Percentiles rank a stretch among this genome's conserved stretches.
phyloP scores from a whole-genome alignment of 1,140 invertebrate genomes.

The Drosophila persimilis region DNA sequence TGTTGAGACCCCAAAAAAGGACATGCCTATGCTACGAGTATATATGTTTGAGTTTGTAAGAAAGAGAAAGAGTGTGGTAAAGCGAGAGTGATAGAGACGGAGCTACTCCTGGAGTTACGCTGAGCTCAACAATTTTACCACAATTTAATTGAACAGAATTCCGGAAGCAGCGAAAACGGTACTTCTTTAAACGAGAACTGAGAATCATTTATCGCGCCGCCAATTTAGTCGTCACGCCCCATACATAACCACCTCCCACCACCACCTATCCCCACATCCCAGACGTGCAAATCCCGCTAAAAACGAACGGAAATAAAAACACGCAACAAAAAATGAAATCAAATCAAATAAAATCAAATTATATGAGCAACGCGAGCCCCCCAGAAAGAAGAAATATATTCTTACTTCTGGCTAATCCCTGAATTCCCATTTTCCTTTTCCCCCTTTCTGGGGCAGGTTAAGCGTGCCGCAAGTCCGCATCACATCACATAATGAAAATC shows the following conservation, averaged over 20 bases:
- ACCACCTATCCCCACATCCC: slow-evolving; percentile 10
- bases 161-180: slow-evolving; percentile 36
- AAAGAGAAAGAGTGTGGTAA: not conserved
- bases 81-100: not conserved
- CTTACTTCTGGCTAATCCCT: slow-evolving; percentile 9
- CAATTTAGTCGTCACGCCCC: slow-evolving; percentile 52
- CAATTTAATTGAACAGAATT: slow-evolving; percentile 70
- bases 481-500: slow-evolving; percentile 67
- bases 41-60: not conserved
- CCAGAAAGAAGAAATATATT: slow-evolving; percentile 21
- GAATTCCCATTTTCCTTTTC: not conserved
- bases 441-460: slow-evolving; percentile 37
- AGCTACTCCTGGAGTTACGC: not conserved
- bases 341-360: slow-evolving; percentile 71
- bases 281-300: slow-evolving; percentile 41
- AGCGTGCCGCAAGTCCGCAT: slow-evolving; percentile 46
- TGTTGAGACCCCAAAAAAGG: not conserved
- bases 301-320: slow-evolving; percentile 44
- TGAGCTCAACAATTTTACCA: slow-evolving; percentile 61
- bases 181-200: slow-evolving; percentile 48
- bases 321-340: slow-evolving; percentile 51
- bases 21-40: not conserved
- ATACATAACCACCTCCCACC: slow-evolving; percentile 50
- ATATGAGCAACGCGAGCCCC: slow-evolving; percentile 38
- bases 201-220: slow-evolving; percentile 46